Evolutionary conservation across 1,140 invertebrate genomes (phyloP).

Genomic region (Helicoverpa zea): DNA sequence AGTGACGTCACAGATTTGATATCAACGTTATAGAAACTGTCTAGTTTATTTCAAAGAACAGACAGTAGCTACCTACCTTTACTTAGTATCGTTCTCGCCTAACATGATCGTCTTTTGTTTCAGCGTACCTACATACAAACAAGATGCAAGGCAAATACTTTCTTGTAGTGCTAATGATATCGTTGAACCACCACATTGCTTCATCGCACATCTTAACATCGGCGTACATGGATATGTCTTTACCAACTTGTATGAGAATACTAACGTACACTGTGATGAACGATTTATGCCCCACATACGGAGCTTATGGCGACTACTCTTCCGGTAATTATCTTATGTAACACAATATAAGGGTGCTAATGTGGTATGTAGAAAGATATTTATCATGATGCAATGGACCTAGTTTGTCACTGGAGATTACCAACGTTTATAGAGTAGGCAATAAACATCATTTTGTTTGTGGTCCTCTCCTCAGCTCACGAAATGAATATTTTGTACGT

Average conservation of each 20-base stretch:
- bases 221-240: conserved; percentile 16
- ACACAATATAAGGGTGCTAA: conserved; percentile 17
- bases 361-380: neutral
- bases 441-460: too few relatives aligned
- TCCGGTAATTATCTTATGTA: conserved; percentile 45
- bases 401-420: neutral
- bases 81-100: too few relatives aligned
- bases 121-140: neutral
- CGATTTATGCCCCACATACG: conserved; percentile 43
- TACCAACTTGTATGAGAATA: conserved; percentile 40
- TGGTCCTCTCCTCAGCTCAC: too few relatives aligned
- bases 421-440: too few relatives aligned
- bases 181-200: conserved; percentile 24
- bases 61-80: too few relatives aligned
- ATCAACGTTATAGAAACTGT: too few relatives aligned
- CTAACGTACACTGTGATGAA: conserved; percentile 25
- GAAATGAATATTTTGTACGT: too few relatives aligned
- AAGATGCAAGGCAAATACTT: conserved; percentile 45
- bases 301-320: conserved; percentile 28
- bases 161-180: conserved; percentile 19
- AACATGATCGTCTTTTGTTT: neutral
- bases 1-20: too few relatives aligned
- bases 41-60: too few relatives aligned
- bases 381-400: conserved; percentile 11
- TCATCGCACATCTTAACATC: conserved; percentile 45